Evolutionary conservation across 2,888 invertebrate species (phyloP).

Genomic region (Cheilosia impressa): DNA sequence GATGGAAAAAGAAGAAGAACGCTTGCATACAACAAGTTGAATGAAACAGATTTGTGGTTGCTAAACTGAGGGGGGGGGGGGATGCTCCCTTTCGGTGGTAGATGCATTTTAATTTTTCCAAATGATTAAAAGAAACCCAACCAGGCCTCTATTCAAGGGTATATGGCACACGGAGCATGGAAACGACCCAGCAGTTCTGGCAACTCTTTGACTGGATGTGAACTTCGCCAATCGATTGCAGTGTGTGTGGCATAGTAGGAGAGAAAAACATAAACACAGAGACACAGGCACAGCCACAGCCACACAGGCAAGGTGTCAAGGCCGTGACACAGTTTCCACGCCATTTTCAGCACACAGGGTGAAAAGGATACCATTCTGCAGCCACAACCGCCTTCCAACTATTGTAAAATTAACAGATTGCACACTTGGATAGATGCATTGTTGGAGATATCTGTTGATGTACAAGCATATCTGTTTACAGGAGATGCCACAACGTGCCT

Average conservation of each 20-base stretch:
- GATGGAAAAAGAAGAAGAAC: slow-evolving; percentile 12
- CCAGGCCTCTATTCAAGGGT: slow-evolving; percentile 42
- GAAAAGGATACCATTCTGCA: background rate
- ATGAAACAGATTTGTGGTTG: slow-evolving; percentile 40
- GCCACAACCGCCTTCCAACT: background rate
- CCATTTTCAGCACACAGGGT: background rate
- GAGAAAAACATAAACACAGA: slow-evolving; percentile 24
- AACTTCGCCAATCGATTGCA: slow-evolving; percentile 31
- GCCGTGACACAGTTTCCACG: slow-evolving; percentile 59
- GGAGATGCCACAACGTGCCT: slow-evolving; percentile 5
- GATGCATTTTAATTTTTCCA: slow-evolving; percentile 38
- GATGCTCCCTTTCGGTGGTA: background rate
- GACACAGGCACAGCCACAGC: slow-evolving; percentile 29
- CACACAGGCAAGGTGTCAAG: slow-evolving; percentile 63
- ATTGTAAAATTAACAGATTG: slow-evolving; percentile 46
- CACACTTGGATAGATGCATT: slow-evolving; percentile 29
- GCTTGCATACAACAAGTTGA: slow-evolving; percentile 45
- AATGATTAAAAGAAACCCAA: slow-evolving; percentile 41
- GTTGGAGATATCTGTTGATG: slow-evolving; percentile 14
- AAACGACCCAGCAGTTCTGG: slow-evolving; percentile 39
- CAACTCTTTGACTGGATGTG: slow-evolving; percentile 40
- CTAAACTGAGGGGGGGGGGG: background rate
- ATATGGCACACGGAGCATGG: slow-evolving; percentile 22
- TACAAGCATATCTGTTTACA: slow-evolving; percentile 25
- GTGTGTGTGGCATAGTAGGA: slow-evolving; percentile 25